Base-by-base conservation (phyloP, 1,140 invertebrate genomes). In the Drosophila asahinai region DNA sequence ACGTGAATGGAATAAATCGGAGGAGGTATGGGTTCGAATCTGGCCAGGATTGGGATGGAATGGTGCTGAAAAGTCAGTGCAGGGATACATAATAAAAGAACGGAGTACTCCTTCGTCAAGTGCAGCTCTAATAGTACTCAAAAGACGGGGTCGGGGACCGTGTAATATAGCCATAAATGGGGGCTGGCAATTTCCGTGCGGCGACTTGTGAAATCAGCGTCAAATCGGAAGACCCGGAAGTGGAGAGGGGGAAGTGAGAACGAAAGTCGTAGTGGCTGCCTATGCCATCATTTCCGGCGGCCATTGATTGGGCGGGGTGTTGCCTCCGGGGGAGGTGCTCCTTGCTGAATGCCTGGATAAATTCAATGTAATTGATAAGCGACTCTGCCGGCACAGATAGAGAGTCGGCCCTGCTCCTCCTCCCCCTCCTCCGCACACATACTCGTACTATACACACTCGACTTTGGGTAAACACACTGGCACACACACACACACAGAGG, bases 281-380 rank as follows among this genome's bases (percentile, higher is more conserved):
- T 55, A 77, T 78, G 67, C 75, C 76, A 79, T 79, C 66, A 79
- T 73, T 79, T 79, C 77, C 77, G 77, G 67, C 54, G 64, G 43
- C 54, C 67, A 79, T 72, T 79, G 77, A 79, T 79, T 79, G 76
- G 49, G 15, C 48, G 14, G 47, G 40, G 33, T 55, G 15, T 2
- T 19, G 11, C 7, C 14, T n/a, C 2, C 8, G 9, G 38, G 27
- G 38, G n/a, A 25, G 22, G 4, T 51, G 14, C 38, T n/a, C 33
- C 45, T 33, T 55, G 30, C 36, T 70, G 19, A 30, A 9, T 36
- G 54, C 55, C 76, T 79, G 47, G 52, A 40, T 65, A 72, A 72
- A 79, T 72, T 58, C 47, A 79, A 57, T 64, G 66, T 64, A 79
- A 79, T 79, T 79, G 76, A 79, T 79, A 79, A 78, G 75, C 72